A percentile compares a stretch with the other conserved stretches of the same genome.
Conservation (phyloP, 2,113 vertebrate genomes). For the Pedionomus torquatus region DNA sequence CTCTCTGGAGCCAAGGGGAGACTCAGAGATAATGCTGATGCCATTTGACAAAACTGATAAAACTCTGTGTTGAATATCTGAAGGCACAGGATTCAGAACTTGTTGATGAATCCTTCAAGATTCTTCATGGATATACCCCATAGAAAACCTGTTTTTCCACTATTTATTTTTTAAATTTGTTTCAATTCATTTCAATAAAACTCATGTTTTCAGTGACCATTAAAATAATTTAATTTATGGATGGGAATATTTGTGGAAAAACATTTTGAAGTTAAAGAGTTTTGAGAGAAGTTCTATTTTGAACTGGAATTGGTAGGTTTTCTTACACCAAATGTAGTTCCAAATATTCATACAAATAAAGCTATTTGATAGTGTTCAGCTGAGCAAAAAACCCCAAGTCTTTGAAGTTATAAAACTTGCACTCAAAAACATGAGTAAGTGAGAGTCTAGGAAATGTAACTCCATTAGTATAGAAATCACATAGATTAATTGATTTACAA, state of each 20-base stretch:
- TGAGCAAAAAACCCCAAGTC: background rate
- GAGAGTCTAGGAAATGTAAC: background rate
- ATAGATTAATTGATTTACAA: background rate
- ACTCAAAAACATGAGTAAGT: background rate
- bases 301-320: background rate
- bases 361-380: background rate
- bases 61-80: background rate
- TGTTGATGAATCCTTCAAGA: background rate
- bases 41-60: background rate
- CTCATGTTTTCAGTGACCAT: background rate
- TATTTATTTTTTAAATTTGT: accelerated
- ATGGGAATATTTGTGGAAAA: background rate
- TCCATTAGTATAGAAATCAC: background rate
- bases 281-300: background rate
- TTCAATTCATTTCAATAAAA: background rate
- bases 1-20: background rate
- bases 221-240: background rate
- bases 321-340: background rate
- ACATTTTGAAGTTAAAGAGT: background rate
- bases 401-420: background rate
- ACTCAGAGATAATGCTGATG: background rate
- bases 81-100: background rate
- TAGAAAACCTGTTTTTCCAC: background rate
- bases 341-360: background rate
- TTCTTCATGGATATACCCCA: background rate